phyloP scores from a whole-genome alignment of 2,113 vertebrate genomes.

The Entosphenus tridentatus region DNA sequence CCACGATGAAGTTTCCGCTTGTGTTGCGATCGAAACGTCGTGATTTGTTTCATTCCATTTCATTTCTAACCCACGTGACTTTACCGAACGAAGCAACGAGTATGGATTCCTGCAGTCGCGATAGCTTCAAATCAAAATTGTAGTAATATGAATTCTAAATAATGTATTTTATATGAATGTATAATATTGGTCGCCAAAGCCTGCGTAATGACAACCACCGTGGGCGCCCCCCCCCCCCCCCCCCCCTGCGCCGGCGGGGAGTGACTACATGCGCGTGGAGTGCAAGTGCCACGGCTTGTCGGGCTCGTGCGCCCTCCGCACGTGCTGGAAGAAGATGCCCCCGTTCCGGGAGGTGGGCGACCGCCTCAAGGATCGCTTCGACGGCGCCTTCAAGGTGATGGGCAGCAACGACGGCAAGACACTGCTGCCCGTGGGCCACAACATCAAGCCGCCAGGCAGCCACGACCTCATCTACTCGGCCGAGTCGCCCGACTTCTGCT shows the following conservation, averaged over 20 bases:
- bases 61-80: no score
- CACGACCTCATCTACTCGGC: slow-evolving; percentile 10
- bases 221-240: background rate
- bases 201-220: no score
- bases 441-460: slow-evolving; percentile 7
- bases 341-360: slow-evolving; percentile 8
- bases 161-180: no score
- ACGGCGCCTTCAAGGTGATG: slow-evolving; percentile 9
- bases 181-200: no score
- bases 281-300: slow-evolving; percentile 9
- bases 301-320: slow-evolving; percentile 7
- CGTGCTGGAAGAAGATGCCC: slow-evolving; percentile 10
- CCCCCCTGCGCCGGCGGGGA: background rate
- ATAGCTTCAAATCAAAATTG: no score
- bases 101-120: no score
- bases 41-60: no score
- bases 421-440: slow-evolving; percentile 8
- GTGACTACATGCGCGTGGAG: slow-evolving; percentile 7
- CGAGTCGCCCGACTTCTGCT: slow-evolving; percentile 10
- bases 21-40: no score
- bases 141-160: no score
- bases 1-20: no score
- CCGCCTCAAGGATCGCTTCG: slow-evolving; percentile 8
- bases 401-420: slow-evolving; percentile 8
- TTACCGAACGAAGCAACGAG: no score